phyloP scores from a whole-genome alignment of 2,113 vertebrate genomes.

The Gymnocephalus cernua region DNA sequence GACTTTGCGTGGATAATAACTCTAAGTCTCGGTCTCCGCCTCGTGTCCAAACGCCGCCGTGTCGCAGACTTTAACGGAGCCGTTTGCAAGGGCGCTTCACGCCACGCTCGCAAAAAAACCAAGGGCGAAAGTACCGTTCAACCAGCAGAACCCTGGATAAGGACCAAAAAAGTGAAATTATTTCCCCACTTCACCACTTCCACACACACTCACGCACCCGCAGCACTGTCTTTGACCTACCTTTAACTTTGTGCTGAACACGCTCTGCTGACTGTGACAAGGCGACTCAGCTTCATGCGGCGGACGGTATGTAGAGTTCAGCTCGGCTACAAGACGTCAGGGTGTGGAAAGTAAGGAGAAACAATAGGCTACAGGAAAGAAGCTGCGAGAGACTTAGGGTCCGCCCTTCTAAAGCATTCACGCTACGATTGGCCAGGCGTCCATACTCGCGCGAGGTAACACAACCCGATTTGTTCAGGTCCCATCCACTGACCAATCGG shows the following conservation, averaged over 20 bases:
- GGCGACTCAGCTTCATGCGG: neutral
- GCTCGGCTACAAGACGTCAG: neutral
- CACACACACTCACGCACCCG: neutral
- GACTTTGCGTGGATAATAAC: constrained; percentile 60
- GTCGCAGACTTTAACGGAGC: constrained; percentile 25
- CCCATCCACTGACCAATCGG: too few relatives aligned
- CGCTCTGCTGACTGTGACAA: constrained; percentile 17
- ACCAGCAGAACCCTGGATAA: constrained; percentile 32
- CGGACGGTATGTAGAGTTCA: neutral
- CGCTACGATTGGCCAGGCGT: too few relatives aligned
- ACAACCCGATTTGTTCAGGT: too few relatives aligned
- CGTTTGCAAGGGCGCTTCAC: constrained; percentile 14
- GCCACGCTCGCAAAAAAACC: neutral
- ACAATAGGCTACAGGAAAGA: neutral
- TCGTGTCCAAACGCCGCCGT: constrained; percentile 25
- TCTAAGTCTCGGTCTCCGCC: constrained; percentile 37
- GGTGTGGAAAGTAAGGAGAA: neutral
- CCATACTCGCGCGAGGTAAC: too few relatives aligned
- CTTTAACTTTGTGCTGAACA: constrained; percentile 50
- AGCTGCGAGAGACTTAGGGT: too few relatives aligned
- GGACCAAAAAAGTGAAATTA: constrained; percentile 37
- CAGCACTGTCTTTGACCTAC: constrained; percentile 8
- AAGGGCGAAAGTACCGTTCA: constrained; percentile 37
- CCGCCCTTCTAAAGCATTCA: too few relatives aligned
- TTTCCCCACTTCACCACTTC: neutral